Evolutionary conservation across 2,888 invertebrate genomes (phyloP).

Genomic region (Strigamia maritima): DNA sequence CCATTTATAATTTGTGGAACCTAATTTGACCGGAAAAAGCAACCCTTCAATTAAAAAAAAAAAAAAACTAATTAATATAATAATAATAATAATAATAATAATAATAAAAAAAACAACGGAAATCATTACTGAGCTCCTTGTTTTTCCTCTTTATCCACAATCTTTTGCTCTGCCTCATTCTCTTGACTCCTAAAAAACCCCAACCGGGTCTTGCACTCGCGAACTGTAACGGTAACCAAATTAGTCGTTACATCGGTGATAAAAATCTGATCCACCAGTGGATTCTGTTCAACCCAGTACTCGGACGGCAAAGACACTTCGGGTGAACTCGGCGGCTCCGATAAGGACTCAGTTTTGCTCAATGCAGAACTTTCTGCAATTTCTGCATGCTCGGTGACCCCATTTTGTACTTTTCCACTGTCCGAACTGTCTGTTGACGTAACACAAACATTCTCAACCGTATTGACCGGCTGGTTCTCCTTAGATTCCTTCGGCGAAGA

Average conservation of each 20-base stretch:
- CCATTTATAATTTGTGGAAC: too few relatives aligned
- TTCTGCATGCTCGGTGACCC: background rate
- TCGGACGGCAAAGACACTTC: conserved; percentile 52
- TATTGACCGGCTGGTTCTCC: background rate
- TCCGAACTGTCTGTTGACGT: background rate
- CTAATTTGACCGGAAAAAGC: too few relatives aligned
- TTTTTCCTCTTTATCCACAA: background rate
- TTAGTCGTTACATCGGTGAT: conserved; percentile 96
- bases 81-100: too few relatives aligned
- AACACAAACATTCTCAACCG: background rate
- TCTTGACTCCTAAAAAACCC: conserved; percentile 69
- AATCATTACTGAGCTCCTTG: background rate
- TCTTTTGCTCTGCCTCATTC: background rate
- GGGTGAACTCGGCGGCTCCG: background rate
- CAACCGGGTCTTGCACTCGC: conserved; percentile 89
- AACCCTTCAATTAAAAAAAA: too few relatives aligned
- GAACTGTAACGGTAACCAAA: conserved; percentile 88
- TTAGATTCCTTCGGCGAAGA: background rate
- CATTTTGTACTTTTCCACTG: background rate
- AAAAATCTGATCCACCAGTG: conserved; percentile 75
- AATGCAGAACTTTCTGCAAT: background rate
- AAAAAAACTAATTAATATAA: too few relatives aligned
- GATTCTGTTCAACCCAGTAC: conserved; percentile 65
- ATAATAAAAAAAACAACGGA: too few relatives aligned
- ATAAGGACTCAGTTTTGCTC: background rate